Conservation (phyloP, 2,888 invertebrate genomes). For the Erebia palarica region DNA sequence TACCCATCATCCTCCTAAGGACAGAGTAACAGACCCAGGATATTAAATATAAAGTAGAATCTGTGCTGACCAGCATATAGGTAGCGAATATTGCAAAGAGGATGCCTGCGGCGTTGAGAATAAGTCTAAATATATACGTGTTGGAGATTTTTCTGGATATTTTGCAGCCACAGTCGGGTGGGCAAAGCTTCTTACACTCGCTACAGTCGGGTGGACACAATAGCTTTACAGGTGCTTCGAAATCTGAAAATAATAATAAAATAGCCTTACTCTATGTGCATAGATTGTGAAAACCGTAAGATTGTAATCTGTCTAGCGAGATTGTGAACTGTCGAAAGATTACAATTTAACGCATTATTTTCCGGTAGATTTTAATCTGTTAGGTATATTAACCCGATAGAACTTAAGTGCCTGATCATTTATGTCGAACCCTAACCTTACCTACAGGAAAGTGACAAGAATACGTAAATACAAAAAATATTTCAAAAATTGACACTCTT, state of each 20-base stretch:
- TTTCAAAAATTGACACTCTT: too few relatives aligned
- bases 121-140: constrained; percentile 42
- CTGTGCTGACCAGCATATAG: constrained; percentile 65
- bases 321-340: too few relatives aligned
- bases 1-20: constrained; percentile 60
- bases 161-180: constrained; percentile 56
- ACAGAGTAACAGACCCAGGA: constrained; percentile 73
- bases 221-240: constrained; percentile 42
- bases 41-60: constrained; percentile 67
- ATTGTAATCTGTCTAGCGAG: too few relatives aligned
- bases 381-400: too few relatives aligned
- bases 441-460: too few relatives aligned
- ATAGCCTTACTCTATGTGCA: background rate
- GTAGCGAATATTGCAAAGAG: constrained; percentile 64
- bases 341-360: too few relatives aligned
- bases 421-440: too few relatives aligned
- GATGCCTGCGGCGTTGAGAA: constrained; percentile 62
- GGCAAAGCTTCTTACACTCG: constrained; percentile 44
- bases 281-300: too few relatives aligned
- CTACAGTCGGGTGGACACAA: constrained; percentile 42
- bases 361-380: too few relatives aligned
- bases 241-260: constrained; percentile 49
- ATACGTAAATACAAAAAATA: too few relatives aligned
- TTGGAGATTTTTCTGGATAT: constrained; percentile 25
- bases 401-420: too few relatives aligned